Evolutionary conservation across 1,140 invertebrate species (phyloP), one percentile per base, ranked within the genome.

Genomic region (Mylabris phalerata): DNA sequence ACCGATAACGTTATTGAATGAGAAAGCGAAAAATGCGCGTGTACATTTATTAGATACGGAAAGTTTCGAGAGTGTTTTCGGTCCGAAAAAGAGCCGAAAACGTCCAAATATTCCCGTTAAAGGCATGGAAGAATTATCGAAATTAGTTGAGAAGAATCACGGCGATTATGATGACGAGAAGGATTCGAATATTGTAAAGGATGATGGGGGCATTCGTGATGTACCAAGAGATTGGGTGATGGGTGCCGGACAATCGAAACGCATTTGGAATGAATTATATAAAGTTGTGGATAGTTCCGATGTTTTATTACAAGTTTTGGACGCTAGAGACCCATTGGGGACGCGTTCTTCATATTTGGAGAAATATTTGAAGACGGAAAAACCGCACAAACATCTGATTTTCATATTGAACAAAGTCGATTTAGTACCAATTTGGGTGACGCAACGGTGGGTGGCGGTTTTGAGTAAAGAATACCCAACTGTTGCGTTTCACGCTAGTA

Each of bases 221-320:
- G 79, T 82, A 1, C 82, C 83, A 42, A 81, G 90, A 56, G 88
- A 91, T 67, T 92, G 90, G 88, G 84, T 95, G 3, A 94, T 95
- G 84, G 84, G 80, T 48, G 92, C 93, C 32, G 98, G 97, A 3
- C 93, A 96, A 73, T 98, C 95, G 68, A 96, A 86, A 78, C 82
- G 98, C 66, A 97, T 99, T 69, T 99, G 98, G 97, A 97, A 96
- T 79, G 98, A 99, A 76, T 75, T 99, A 5, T 98, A 99, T 73
- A 99, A 99, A 84, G 95, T 98, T 7, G 89, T 99, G 47, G 98
- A 99, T 76, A 98, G 96, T 6, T 97, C 95, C 1, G 97, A 99
- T 83, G 95, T 99, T 5, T 74, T 99, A 24, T 75, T 98, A 10
- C 93, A 98, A 81, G 84, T 93, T 4, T 76, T 98, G 45, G 95